Conservation (phyloP, 2,888 invertebrate genomes). For the Baccha elongata region DNA sequence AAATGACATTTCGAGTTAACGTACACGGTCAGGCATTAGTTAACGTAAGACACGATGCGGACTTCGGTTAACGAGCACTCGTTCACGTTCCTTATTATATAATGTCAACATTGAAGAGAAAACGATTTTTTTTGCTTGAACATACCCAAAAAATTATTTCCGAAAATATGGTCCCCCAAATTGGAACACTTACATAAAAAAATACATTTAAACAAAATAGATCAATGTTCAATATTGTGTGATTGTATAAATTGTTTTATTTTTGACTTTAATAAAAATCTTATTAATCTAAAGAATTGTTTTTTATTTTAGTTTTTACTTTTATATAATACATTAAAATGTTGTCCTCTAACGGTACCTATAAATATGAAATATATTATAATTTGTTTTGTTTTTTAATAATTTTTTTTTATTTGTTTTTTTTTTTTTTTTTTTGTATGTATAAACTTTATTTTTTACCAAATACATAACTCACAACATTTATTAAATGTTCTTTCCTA, state of each 20-base stretch:
- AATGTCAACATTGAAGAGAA: too few species aligned
- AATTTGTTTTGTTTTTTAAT: slow-evolving; percentile 16
- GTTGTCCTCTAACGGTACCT: slow-evolving; percentile 55
- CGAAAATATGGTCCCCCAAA: too few species aligned
- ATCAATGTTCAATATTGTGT: too few species aligned
- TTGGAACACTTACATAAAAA: too few species aligned
- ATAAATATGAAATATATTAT: slow-evolving; percentile 68
- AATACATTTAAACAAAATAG: too few species aligned
- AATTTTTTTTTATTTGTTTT: slow-evolving; percentile 37
- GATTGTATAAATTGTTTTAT: slow-evolving; percentile 70
- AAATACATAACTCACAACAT: slow-evolving; percentile 42
- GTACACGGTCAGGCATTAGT: too few species aligned
- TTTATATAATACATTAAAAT: slow-evolving; percentile 64
- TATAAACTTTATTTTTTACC: slow-evolving; percentile 21
- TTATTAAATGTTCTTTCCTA: slow-evolving; percentile 57
- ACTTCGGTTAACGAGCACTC: too few species aligned
- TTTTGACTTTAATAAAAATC: slow-evolving; percentile 67
- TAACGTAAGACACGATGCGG: too few species aligned
- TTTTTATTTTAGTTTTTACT: slow-evolving; percentile 12
- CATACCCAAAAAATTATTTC: too few species aligned
- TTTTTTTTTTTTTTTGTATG: slow-evolving; percentile 16
- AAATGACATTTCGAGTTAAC: too few species aligned
- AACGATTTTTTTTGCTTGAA: too few species aligned
- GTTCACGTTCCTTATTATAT: too few species aligned
- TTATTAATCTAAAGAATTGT: slow-evolving; percentile 44